Evolutionary conservation across 1,140 invertebrate species (phyloP).

Genomic region (Drosophila miranda): DNA sequence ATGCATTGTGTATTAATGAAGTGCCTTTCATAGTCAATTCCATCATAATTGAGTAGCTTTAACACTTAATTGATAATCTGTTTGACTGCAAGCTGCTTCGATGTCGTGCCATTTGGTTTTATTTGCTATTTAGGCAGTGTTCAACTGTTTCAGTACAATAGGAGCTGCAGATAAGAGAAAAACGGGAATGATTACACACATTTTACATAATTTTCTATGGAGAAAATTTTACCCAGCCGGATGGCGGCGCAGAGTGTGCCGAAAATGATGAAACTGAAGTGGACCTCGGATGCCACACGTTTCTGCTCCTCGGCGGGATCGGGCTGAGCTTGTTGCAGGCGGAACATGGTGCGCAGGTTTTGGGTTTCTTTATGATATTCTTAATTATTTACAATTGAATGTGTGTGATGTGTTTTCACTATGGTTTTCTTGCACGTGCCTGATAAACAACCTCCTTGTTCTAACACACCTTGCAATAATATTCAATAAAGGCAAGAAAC

Average conservation of each 20-base stretch:
- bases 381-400: slow-evolving; percentile 36
- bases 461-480: too few species aligned
- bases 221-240: slow-evolving; percentile 56
- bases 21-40: neutral
- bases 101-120: slow-evolving; percentile 1
- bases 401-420: neutral
- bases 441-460: too few species aligned
- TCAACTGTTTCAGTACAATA: slow-evolving; percentile 57
- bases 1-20: slow-evolving; percentile 45
- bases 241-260: slow-evolving; percentile 60
- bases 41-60: slow-evolving; percentile 6
- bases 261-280: slow-evolving; percentile 71
- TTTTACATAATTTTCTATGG: slow-evolving; percentile 56
- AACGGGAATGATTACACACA: slow-evolving; percentile 8
- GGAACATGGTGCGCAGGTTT: slow-evolving; percentile 57
- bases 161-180: slow-evolving; percentile 43
- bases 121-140: slow-evolving; percentile 40
- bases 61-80: slow-evolving; percentile 12
- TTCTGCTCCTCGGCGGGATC: slow-evolving; percentile 79
- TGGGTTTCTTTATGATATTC: slow-evolving; percentile 1
- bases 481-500: too few species aligned
- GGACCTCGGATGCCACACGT: slow-evolving; percentile 65
- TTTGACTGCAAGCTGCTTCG: slow-evolving; percentile 3
- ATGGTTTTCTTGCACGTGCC: too few species aligned
- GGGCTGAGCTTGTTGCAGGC: slow-evolving; percentile 77